Percentiles rank a stretch among this genome's conserved stretches.
Evolutionary conservation across 2,888 invertebrate genomes (phyloP).

Genomic region (Arctia plantaginis): DNA sequence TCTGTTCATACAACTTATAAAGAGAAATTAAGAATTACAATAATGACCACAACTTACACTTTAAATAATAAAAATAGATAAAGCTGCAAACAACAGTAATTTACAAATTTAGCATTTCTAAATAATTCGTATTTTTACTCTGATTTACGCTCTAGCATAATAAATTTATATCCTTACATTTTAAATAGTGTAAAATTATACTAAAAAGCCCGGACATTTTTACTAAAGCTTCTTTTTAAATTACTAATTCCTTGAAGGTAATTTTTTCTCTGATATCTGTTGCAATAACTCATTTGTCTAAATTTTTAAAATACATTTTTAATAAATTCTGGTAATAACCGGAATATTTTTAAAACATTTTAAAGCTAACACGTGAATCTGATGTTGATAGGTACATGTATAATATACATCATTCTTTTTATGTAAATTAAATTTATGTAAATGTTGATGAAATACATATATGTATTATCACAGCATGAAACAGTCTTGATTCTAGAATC

Average conservation of each 20-base stretch:
- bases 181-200: not conserved
- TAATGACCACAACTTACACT: not conserved
- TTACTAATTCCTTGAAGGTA: not conserved
- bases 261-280: slow-evolving; percentile 29
- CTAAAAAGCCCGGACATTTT: not conserved
- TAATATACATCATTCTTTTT: not conserved
- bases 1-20: too few relatives aligned
- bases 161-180: not conserved
- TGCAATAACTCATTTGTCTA: slow-evolving; percentile 37
- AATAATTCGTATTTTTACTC: too few relatives aligned
- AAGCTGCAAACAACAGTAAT: too few relatives aligned
- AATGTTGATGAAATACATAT: slow-evolving; percentile 31
- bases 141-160: too few relatives aligned
- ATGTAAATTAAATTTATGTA: slow-evolving; percentile 9
- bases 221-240: slow-evolving; percentile 7
- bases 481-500: slow-evolving; percentile 41
- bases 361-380: slow-evolving; percentile 5
- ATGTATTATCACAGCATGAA: slow-evolving; percentile 25
- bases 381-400: not conserved
- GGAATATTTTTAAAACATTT: slow-evolving; percentile 24
- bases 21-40: not conserved
- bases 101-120: too few relatives aligned
- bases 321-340: slow-evolving; percentile 31
- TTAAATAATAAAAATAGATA: not conserved
- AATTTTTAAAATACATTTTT: slow-evolving; percentile 45